A percentile compares a stretch with the other conserved stretches of the same genome.
Evolutionary conservation across 2,888 invertebrate species (phyloP).

Genomic region (Drosophila testacea): DNA sequence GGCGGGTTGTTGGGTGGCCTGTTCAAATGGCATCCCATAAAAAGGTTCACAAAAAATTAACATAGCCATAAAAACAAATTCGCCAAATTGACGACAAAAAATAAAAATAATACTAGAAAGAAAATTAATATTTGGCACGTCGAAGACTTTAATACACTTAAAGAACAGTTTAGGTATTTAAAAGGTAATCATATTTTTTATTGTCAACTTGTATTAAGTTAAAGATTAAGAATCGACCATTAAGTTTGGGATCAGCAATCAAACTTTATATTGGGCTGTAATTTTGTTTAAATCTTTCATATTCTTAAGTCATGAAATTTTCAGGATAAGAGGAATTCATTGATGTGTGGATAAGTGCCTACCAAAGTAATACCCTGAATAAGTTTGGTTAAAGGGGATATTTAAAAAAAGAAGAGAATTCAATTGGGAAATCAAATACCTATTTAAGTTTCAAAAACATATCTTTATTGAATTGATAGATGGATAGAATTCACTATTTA

Average conservation of each 20-base stretch:
- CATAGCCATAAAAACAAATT: constrained; percentile 70
- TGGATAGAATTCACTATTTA: no score
- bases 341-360: not conserved
- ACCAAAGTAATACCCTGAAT: not conserved
- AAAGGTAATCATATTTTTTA: no score
- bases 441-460: no score
- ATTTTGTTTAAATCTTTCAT: not conserved
- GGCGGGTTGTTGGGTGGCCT: constrained; percentile 8
- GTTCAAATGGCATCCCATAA: constrained; percentile 66
- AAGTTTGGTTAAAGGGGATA: not conserved
- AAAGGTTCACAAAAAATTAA: constrained; percentile 65
- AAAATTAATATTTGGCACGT: not conserved
- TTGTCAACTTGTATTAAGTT: no score
- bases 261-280: no score
- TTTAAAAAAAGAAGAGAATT: not conserved
- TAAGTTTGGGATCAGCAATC: no score
- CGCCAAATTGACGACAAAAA: constrained; percentile 22
- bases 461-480: no score
- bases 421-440: no score
- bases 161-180: no score
- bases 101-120: not conserved
- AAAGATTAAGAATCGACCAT: no score
- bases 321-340: no score
- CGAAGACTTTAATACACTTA: constrained; percentile 4
- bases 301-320: not conserved